These are phyloP conservation scores for Isichthys henryi DNA, from an alignment of 2,113 vertebrate species.

Conservation along the genomic window DNA sequence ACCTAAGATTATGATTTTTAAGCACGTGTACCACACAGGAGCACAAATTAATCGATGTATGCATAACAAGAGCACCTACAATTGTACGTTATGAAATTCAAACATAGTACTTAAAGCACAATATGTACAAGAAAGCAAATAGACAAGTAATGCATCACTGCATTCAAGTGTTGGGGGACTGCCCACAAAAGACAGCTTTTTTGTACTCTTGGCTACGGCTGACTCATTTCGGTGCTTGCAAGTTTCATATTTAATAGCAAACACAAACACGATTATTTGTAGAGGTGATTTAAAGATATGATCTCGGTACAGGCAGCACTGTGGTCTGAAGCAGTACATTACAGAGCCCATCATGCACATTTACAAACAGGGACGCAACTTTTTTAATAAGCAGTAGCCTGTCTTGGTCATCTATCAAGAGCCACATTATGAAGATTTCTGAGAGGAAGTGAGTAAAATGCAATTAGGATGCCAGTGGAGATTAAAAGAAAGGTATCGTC, in stretches of 20 bases:
- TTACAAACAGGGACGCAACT: background rate
- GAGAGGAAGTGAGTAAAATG: background rate
- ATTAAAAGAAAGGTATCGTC: background rate
- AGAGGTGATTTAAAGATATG: slow-evolving; percentile 4
- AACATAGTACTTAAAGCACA: background rate
- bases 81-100: background rate
- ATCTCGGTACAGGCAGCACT: background rate
- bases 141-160: background rate
- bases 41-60: background rate
- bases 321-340: background rate
- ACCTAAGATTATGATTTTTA: background rate
- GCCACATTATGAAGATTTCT: background rate
- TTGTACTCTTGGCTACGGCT: background rate
- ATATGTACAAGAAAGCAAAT: background rate
- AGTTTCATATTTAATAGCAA: slow-evolving; percentile 3
- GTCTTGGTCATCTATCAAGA: background rate
- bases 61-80: background rate
- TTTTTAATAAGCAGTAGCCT: background rate
- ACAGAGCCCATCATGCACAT: background rate
- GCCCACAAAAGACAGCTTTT: background rate
- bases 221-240: background rate
- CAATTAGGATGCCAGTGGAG: background rate
- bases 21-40: background rate
- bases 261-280: background rate
- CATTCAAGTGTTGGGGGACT: background rate